Conservation (phyloP, 2,113 vertebrate genomes). For the Romanogobio albipinnatus region DNA sequence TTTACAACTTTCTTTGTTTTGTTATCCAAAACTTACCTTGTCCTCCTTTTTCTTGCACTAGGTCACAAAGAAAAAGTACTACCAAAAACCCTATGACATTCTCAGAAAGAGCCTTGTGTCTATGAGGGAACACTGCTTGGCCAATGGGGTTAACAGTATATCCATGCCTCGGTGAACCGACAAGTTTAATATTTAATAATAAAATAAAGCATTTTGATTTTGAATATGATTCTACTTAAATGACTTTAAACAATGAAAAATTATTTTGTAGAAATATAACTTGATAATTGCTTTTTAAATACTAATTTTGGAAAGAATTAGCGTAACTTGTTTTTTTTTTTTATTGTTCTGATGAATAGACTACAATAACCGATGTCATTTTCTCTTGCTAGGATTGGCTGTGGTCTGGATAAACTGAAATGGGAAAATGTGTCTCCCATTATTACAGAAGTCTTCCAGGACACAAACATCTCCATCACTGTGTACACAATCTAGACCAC, state of each 20-base stretch:
- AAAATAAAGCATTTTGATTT: background rate
- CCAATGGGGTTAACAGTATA: conserved; percentile 81
- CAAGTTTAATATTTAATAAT: background rate
- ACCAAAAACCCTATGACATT: conserved; percentile 85
- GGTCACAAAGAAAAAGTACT: conserved; percentile 90
- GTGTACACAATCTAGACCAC: conserved; percentile 80
- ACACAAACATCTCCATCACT: conserved; percentile 83
- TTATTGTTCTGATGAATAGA: background rate
- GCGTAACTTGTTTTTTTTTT: background rate
- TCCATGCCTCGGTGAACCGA: conserved; percentile 89
- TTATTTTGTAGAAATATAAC: background rate
- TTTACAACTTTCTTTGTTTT: background rate
- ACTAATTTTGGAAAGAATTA: background rate
- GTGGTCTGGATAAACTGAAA: conserved; percentile 87
- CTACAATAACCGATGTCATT: background rate
- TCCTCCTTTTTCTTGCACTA: conserved; percentile 55
- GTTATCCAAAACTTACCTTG: background rate
- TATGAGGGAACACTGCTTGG: conserved; percentile 86
- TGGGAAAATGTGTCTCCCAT: conserved; percentile 86
- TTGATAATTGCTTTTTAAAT: background rate
- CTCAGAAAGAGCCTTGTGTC: conserved; percentile 84
- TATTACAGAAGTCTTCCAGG: conserved; percentile 84
- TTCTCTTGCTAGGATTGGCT: conserved; percentile 84
- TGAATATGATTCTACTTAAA: background rate
- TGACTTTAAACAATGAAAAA: background rate